Base-by-base conservation (phyloP, 2,888 invertebrate genomes). In the Microctonus aethiopoides region DNA sequence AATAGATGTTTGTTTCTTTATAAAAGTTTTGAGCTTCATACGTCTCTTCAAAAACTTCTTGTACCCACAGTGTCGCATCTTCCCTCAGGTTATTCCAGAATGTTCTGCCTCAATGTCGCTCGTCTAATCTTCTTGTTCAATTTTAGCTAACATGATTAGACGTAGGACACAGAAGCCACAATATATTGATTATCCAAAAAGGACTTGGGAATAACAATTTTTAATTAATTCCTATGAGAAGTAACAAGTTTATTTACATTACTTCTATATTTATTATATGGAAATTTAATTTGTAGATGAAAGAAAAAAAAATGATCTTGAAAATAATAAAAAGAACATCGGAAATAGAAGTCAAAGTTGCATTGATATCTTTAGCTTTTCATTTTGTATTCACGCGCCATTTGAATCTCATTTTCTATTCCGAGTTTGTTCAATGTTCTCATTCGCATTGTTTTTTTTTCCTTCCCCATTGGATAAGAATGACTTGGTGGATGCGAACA, bases 121-220 rank as follows among this genome's bases (percentile, higher is more conserved):
- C 34, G 57, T 34, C 34, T 57, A 34, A 57, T 57, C 57, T 32
- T 1, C 57, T 32, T 57, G 57, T 57, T 57, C 57, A 57, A 57
- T 57, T 57, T 29, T n/a, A 32, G 16, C 57, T 16, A 57, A 57
- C 57, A 57, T 16, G 57, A 57, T 34, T 7, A 29, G 32, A 34
- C 57, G 26, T 56, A 24, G 26, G n/a, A 34, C 46, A 46, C 20
- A 34, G 20, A n/a, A 32, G 1, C 16, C 56, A 56, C 29, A 24
- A 13, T 56, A 0, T 29, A 56, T 56, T 10, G 29, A 56, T 29
- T 29, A 56, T 5, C 56, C n/a, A 9, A n/a, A 29, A 26, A 56
- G 56, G 29, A 29, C 56, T n/a, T n/a, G n/a, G n/a, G n/a, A n/a
- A n/a, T n/a, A n/a, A n/a, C n/a, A n/a, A n/a, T n/a, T n/a, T n/a